These are phyloP conservation scores for Vesta saturnalis DNA, from an alignment of 2,888 invertebrate genomes.

Conservation along the genomic window DNA sequence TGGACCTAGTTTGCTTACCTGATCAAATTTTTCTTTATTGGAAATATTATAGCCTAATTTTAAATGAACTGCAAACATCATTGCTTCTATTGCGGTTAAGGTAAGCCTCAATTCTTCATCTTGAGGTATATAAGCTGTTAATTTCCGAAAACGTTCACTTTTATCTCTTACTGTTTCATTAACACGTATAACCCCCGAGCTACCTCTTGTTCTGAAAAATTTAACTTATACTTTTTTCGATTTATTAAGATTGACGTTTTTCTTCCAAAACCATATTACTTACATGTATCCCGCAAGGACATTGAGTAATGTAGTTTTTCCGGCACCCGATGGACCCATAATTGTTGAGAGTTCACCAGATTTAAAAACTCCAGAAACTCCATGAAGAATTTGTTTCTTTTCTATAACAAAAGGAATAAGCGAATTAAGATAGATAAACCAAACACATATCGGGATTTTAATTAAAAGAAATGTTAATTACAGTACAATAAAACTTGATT, in stretches of 20 bases:
- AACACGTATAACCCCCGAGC: constrained; percentile 54
- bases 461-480: too few relatives aligned
- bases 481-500: too few relatives aligned
- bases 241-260: constrained; percentile 25
- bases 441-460: too few relatives aligned
- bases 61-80: constrained; percentile 80
- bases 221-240: too few relatives aligned
- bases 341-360: constrained; percentile 89
- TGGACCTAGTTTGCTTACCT: constrained; percentile 72
- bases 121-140: constrained; percentile 86
- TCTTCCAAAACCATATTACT: constrained; percentile 42
- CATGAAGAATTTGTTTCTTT: constrained; percentile 85
- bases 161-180: constrained; percentile 70
- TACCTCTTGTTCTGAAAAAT: constrained; percentile 56
- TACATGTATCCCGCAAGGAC: constrained; percentile 88
- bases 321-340: constrained; percentile 97
- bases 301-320: constrained; percentile 91
- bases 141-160: constrained; percentile 83
- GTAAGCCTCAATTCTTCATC: constrained; percentile 77
- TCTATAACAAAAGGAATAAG: constrained; percentile 65
- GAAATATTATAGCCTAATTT: constrained; percentile 78
- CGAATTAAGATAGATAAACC: too few relatives aligned
- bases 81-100: constrained; percentile 78
- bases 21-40: constrained; percentile 73
- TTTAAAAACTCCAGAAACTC: constrained; percentile 83